phyloP scores from a whole-genome alignment of 1,140 invertebrate species.

The Zaprionus capensis region DNA sequence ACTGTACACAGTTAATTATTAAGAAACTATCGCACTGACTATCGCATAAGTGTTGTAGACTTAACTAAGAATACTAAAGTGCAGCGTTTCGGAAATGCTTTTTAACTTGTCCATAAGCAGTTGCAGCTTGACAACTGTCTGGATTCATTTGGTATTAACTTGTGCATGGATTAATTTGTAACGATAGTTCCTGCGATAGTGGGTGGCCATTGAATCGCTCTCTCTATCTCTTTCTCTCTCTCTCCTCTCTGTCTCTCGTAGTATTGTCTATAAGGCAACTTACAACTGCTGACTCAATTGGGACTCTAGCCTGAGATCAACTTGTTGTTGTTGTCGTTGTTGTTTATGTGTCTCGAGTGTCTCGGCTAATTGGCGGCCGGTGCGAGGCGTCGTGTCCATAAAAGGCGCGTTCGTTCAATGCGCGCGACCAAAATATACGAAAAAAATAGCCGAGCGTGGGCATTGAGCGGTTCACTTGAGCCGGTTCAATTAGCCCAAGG shows the following conservation, averaged over 20 bases:
- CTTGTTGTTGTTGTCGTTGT: constrained; percentile 20
- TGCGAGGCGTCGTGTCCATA: constrained; percentile 45
- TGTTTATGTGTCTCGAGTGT: constrained; percentile 31
- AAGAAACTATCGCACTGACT: not conserved
- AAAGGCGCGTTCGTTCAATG: constrained; percentile 45
- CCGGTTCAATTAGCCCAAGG: constrained; percentile 63
- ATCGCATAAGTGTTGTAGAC: not conserved
- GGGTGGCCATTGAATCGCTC: not conserved
- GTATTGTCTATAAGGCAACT: constrained; percentile 7
- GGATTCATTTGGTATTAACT: not conserved
- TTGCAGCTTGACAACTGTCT: not conserved
- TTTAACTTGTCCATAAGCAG: not conserved
- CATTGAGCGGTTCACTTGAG: constrained; percentile 27
- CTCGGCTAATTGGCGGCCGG: constrained; percentile 61
- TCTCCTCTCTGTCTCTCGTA: not conserved
- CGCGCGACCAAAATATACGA: constrained; percentile 13
- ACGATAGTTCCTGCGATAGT: constrained; percentile 4
- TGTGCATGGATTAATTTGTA: not conserved
- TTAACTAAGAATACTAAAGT: not conserved
- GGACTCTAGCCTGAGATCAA: constrained; percentile 9
- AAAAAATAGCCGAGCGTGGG: constrained; percentile 27
- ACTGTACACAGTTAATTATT: not conserved
- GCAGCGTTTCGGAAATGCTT: not conserved
- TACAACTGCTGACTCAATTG: constrained; percentile 24
- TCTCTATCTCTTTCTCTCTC: not conserved